phyloP scores from a whole-genome alignment of 2,113 vertebrate species.

The Saccopteryx leptura region DNA sequence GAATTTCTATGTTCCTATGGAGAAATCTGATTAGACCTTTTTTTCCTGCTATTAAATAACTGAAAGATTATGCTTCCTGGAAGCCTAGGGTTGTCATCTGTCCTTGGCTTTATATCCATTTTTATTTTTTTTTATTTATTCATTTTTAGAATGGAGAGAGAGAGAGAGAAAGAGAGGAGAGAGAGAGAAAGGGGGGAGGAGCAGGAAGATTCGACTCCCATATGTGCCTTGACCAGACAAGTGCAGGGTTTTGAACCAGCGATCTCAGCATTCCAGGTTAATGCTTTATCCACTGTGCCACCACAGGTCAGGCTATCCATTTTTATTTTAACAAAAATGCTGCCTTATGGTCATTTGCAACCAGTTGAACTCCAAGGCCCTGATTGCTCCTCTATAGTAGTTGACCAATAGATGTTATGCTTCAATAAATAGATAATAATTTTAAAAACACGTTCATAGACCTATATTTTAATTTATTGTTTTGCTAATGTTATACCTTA shows the following conservation, averaged over 20 bases:
- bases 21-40: neutral
- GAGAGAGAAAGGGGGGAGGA: no score
- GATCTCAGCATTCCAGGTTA: no score
- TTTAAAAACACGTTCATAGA: neutral
- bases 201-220: no score
- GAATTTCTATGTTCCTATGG: neutral
- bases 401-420: neutral
- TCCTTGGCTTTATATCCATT: neutral
- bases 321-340: neutral
- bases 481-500: neutral
- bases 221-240: no score
- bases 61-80: neutral
- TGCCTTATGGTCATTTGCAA: neutral
- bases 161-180: no score
- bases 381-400: neutral
- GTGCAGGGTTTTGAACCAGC: no score
- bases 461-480: neutral
- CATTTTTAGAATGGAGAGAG: no score
- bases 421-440: neutral
- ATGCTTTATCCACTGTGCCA: no score
- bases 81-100: neutral
- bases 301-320: neutral
- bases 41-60: neutral
- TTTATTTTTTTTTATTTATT: neutral
- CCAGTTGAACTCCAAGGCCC: neutral